Conservation (phyloP, 2,113 vertebrate genomes). For the Plecturocebus donacophilus region DNA sequence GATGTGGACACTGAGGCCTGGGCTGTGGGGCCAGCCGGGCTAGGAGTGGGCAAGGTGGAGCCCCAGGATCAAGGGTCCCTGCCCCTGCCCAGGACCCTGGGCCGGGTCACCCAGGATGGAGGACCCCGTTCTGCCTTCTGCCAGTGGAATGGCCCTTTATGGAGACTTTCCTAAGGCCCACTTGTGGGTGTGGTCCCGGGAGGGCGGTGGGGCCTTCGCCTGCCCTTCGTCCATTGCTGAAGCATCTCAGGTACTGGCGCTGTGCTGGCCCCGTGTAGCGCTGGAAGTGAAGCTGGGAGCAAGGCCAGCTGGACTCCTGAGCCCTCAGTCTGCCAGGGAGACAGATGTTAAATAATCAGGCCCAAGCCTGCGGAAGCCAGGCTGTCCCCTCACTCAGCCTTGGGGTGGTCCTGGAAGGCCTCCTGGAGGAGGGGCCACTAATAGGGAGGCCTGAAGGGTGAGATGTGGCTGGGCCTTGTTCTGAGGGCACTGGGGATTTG, state of each 20-base stretch:
- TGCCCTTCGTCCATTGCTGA: neutral
- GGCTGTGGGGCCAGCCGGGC: neutral
- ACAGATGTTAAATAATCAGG: neutral
- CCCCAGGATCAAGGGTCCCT: too few relatives aligned
- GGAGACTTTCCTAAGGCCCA: fast-evolving
- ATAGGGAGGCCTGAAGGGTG: neutral
- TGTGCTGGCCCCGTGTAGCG: fast-evolving
- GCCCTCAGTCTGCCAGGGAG: neutral
- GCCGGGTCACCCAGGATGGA: fast-evolving
- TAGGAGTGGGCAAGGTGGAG: fast-evolving
- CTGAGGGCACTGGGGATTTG: neutral
- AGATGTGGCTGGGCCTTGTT: neutral
- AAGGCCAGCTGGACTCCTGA: neutral
- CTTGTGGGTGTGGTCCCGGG: too few relatives aligned
- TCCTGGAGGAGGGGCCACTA: neutral
- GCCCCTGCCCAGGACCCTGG: too few relatives aligned
- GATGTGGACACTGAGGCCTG: neutral
- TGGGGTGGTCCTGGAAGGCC: neutral
- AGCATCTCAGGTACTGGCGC: fast-evolving
- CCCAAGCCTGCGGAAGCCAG: neutral
- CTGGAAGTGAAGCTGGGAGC: neutral
- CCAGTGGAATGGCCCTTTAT: fast-evolving
- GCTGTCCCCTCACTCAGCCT: fast-evolving
- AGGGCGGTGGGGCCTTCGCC: neutral
- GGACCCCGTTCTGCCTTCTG: neutral